Evolutionary conservation across 1,140 invertebrate species (phyloP).

Genomic region (Danaus plexippus): DNA sequence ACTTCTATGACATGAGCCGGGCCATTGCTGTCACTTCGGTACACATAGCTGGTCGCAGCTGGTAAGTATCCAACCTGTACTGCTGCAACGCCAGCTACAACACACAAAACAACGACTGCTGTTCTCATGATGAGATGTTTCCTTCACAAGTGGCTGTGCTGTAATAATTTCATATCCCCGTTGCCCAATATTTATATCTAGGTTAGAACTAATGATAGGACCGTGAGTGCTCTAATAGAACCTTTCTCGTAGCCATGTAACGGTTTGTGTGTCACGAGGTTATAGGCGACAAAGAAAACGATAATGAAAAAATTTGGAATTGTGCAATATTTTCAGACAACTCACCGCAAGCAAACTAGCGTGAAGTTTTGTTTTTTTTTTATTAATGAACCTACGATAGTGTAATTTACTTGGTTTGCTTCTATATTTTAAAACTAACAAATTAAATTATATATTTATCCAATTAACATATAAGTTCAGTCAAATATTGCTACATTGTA

Average conservation of each 20-base stretch:
- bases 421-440: too few species aligned
- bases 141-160: slow-evolving; percentile 38
- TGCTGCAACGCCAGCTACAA: slow-evolving; percentile 30
- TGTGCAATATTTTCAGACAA: too few species aligned
- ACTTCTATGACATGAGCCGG: slow-evolving; percentile 65
- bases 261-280: slow-evolving; percentile 62
- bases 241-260: slow-evolving; percentile 66
- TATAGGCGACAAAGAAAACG: slow-evolving; percentile 59
- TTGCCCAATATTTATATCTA: slow-evolving; percentile 69
- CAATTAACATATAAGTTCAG: too few species aligned
- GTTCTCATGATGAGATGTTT: slow-evolving; percentile 57
- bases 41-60: slow-evolving; percentile 67
- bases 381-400: too few species aligned
- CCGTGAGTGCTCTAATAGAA: slow-evolving; percentile 46
- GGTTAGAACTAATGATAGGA: slow-evolving; percentile 49
- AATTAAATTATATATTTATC: too few species aligned
- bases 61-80: slow-evolving; percentile 43
- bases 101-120: slow-evolving; percentile 33
- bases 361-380: too few species aligned
- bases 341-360: too few species aligned
- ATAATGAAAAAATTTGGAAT: slow-evolving; percentile 37
- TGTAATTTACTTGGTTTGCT: too few species aligned
- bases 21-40: slow-evolving; percentile 66
- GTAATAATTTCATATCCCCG: slow-evolving; percentile 58
- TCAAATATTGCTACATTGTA: too few species aligned